Evolutionary conservation across 1,140 invertebrate genomes (phyloP).

Genomic region (Myzus persicae): DNA sequence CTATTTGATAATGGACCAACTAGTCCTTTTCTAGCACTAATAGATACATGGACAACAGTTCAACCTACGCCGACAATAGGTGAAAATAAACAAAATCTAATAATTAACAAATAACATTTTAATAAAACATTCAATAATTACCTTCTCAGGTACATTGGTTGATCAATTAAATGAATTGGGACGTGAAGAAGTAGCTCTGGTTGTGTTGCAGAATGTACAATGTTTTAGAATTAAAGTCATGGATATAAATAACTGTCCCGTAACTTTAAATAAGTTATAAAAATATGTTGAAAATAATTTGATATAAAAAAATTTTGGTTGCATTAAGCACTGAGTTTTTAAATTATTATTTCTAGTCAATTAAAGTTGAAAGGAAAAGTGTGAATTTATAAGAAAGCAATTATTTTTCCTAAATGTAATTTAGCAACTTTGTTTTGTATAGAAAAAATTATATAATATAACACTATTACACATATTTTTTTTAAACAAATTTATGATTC

Average conservation of each 20-base stretch:
- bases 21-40: constrained; percentile 60
- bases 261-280: not conserved
- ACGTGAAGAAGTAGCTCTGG: constrained; percentile 60
- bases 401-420: not conserved
- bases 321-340: not conserved
- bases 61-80: constrained; percentile 52
- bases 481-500: not conserved
- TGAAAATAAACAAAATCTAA: not conserved
- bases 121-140: not conserved
- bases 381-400: constrained; percentile 4
- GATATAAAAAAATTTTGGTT: not conserved
- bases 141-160: constrained; percentile 60
- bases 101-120: not conserved
- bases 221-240: constrained; percentile 60
- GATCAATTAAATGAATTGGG: constrained; percentile 61
- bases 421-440: constrained; percentile 12
- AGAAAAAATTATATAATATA: not conserved
- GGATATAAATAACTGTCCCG: constrained; percentile 26
- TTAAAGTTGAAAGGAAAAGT: constrained; percentile 9
- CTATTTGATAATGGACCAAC: constrained; percentile 59
- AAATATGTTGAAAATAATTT: not conserved
- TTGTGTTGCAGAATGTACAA: constrained; percentile 60
- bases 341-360: constrained; percentile 51
- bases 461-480: not conserved
- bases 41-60: constrained; percentile 59